A percentile compares a stretch with the other conserved stretches of the same genome.
These are phyloP conservation scores for Furcifer pardalis DNA, from an alignment of 2,797 vertebrate species.

Conservation along the genomic window DNA sequence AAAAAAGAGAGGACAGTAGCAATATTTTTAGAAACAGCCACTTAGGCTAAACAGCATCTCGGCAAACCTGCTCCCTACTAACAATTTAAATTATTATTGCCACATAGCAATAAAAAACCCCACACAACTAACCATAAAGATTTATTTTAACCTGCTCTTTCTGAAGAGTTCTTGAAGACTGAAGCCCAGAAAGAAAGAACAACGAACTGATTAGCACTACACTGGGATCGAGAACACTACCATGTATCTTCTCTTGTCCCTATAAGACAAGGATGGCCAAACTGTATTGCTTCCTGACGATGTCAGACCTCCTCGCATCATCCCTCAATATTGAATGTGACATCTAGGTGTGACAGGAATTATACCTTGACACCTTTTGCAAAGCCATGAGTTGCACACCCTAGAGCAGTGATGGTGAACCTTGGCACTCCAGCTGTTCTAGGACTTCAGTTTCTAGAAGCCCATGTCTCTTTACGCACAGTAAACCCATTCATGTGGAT, in stretches of 20 bases:
- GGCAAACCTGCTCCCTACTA: background rate
- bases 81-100: no score
- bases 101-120: no score
- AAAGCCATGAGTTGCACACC: no score
- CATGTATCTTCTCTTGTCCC: background rate
- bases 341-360: background rate
- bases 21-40: background rate
- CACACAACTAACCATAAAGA: no score
- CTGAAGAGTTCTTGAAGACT: background rate
- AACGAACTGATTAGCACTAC: no score
- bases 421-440: no score
- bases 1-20: no score
- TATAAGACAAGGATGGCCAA: background rate
- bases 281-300: background rate
- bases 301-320: background rate
- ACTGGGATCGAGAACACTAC: background rate
- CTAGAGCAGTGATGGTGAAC: no score
- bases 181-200: background rate
- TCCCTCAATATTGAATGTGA: background rate
- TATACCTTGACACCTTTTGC: background rate
- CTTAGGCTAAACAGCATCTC: no score
- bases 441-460: no score
- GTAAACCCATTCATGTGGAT: no score
- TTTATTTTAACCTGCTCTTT: background rate
- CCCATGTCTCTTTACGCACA: no score